Evolutionary conservation across 23 tunicate species (phyloP), one percentile per base, ranked within the genome.

Genomic region (Aplidium turbinatum): DNA sequence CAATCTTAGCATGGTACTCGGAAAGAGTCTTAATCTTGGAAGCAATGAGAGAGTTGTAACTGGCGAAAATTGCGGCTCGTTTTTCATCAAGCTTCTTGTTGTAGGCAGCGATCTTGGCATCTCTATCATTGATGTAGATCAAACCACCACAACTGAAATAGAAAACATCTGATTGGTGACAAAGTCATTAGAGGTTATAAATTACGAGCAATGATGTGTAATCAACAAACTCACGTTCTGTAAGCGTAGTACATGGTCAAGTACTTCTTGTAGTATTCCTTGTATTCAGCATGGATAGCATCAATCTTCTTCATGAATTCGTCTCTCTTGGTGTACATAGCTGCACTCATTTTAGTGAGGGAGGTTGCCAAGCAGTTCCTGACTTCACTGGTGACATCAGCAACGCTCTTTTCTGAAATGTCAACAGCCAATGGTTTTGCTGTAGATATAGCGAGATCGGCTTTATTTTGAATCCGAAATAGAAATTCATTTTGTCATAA

Each of bases 81-180:
- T 35, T 33, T 21, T 78, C 28, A 35, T 78, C 47, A 51, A 78
- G 83, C 39, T 66, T 39, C 32, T 47, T 33, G 53, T 53, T 35
- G 66, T 78, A 78, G 7, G 34, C 83, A 6, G 27, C 28, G 66
- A 78, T 78, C 75, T 66, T 78, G 34, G 21, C 35, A 54, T 78
- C 75, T 45, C 83, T 64, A 53, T 78, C 63, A 1, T 7, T 23
- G 35, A 58, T 36, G 70, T 47, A 57, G 22, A 1, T 55, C 7
- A 34, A 56, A 39, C 70, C 58, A 6, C 55, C 35, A 58, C 81
- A 75, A 2, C 81, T 75, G 28, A 58, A 58, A 26, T 35, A 6
- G 1, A 58, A n/a, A n/a, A n/a, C n/a, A n/a, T n/a, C n/a, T n/a
- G 50, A 45, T 11, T 45, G 50, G 16, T 11, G 16, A 11, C 16